phyloP scores from a whole-genome alignment of 2,888 invertebrate genomes.

The Encarsia formosa region DNA sequence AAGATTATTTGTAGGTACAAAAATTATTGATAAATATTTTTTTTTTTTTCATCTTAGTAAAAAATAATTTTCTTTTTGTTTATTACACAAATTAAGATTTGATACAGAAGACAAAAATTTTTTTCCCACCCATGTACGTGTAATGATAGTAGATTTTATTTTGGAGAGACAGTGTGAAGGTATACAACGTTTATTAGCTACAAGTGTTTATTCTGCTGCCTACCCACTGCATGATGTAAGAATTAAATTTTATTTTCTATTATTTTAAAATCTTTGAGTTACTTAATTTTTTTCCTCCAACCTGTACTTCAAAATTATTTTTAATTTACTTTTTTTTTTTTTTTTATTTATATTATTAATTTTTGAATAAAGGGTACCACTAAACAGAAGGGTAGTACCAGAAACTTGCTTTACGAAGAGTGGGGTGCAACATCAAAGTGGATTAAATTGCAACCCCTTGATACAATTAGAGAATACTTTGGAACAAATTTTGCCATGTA shows the following conservation, averaged over 20 bases:
- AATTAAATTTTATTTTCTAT: background rate
- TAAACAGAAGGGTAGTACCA: conserved; percentile 51
- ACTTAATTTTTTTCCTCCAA: background rate
- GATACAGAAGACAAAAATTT: conserved; percentile 64
- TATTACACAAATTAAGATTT: conserved; percentile 53
- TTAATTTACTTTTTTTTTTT: background rate
- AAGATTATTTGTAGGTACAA: conserved; percentile 65
- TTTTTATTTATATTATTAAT: too few species aligned
- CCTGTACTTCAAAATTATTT: background rate
- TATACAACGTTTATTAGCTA: conserved; percentile 63
- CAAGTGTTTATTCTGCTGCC: conserved; percentile 65
- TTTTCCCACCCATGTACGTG: conserved; percentile 64
- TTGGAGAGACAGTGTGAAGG: conserved; percentile 68
- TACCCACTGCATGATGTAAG: conserved; percentile 75
- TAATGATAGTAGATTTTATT: conserved; percentile 71
- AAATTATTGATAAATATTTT: conserved; percentile 57
- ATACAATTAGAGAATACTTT: conserved; percentile 73
- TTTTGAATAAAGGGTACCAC: conserved; percentile 62
- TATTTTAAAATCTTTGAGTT: background rate
- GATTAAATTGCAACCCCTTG: conserved; percentile 71
- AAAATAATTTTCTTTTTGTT: conserved; percentile 25
- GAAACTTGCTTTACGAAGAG: conserved; percentile 61
- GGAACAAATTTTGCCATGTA: conserved; percentile 75
- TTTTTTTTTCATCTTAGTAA: conserved; percentile 50
- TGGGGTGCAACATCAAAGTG: conserved; percentile 70